Conservation (phyloP, 23 tunicate genomes). For the Oikopleura dioica region DNA sequence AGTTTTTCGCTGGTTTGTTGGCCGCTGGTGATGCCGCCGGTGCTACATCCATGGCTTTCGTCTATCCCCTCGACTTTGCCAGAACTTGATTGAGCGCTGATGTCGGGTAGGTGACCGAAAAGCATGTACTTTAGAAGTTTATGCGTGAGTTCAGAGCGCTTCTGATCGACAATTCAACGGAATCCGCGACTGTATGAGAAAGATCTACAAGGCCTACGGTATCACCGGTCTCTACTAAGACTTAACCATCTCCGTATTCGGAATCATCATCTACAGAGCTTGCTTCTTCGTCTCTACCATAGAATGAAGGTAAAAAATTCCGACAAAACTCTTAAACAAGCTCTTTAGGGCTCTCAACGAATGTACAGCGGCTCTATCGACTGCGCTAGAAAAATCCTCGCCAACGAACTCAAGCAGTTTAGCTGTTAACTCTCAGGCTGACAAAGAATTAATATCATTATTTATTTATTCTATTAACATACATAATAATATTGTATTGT, state of each 20-base stretch:
- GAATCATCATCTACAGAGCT: constrained; percentile 58
- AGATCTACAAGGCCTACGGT: constrained; percentile 48
- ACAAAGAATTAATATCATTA: too few species aligned
- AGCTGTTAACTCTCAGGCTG: too few species aligned
- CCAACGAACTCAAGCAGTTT: too few species aligned
- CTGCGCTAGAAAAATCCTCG: constrained; percentile 29
- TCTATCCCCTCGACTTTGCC: constrained; percentile 40
- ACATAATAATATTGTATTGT: too few species aligned
- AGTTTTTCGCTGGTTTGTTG: constrained; percentile 19
- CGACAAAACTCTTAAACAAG: too few species aligned
- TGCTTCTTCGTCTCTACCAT: constrained; percentile 44
- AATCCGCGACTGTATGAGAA: constrained; percentile 27
- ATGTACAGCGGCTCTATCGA: constrained; percentile 65
- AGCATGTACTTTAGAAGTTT: too few species aligned
- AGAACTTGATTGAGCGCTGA: constrained; percentile 16
- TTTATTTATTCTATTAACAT: too few species aligned
- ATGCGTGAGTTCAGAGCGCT: too few species aligned
- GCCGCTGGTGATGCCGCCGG: constrained; percentile 44
- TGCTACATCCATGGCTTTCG: constrained; percentile 40
- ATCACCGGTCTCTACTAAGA: constrained; percentile 58
- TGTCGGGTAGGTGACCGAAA: too few species aligned
- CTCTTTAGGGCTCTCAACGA: constrained; percentile 18
- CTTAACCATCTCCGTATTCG: constrained; percentile 42
- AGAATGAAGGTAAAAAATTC: too few species aligned
- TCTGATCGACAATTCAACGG: constrained; percentile 15